These are phyloP conservation scores for Chlorops oryzae DNA, from an alignment of 1,140 invertebrate genomes.

Conservation along the genomic window DNA sequence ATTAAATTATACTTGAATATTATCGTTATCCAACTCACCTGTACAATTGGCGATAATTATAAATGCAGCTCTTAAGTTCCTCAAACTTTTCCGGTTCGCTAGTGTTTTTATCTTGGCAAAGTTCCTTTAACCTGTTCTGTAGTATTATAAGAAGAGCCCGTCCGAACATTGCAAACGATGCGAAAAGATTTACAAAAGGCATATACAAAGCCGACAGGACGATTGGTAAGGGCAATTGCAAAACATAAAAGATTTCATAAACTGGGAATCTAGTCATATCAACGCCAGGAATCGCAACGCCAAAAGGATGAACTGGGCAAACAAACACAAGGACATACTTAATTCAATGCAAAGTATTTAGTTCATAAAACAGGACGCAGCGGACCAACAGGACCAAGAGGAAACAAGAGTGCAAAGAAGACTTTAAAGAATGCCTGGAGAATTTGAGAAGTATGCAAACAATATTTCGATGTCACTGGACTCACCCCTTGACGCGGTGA, in stretches of 20 bases:
- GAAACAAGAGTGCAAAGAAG: neutral
- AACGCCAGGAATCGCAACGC: slow-evolving; percentile 29
- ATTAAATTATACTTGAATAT: no score
- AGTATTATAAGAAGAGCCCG: slow-evolving; percentile 32
- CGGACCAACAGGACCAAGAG: neutral
- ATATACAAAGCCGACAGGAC: slow-evolving; percentile 36
- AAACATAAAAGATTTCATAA: slow-evolving; percentile 36
- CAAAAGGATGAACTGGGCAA: slow-evolving; percentile 34
- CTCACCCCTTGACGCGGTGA: slow-evolving; percentile 26
- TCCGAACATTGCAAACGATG: slow-evolving; percentile 37
- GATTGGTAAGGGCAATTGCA: slow-evolving; percentile 28
- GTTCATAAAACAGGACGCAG: neutral
- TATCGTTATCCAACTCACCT: slow-evolving; percentile 9
- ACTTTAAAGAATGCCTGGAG: no score
- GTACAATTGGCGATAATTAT: slow-evolving; percentile 19
- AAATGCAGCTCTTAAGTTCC: slow-evolving; percentile 24
- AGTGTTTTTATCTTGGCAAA: slow-evolving; percentile 8
- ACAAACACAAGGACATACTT: slow-evolving; percentile 1
- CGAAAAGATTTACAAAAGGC: slow-evolving; percentile 42
- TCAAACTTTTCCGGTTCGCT: slow-evolving; percentile 8
- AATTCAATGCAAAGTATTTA: neutral
- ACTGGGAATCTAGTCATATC: slow-evolving; percentile 29
- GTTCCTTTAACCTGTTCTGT: slow-evolving; percentile 15
- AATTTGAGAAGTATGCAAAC: no score
- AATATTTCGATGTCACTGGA: no score